Base-by-base conservation (phyloP, 1,140 invertebrate genomes). In the Sminthurides bifidus region DNA sequence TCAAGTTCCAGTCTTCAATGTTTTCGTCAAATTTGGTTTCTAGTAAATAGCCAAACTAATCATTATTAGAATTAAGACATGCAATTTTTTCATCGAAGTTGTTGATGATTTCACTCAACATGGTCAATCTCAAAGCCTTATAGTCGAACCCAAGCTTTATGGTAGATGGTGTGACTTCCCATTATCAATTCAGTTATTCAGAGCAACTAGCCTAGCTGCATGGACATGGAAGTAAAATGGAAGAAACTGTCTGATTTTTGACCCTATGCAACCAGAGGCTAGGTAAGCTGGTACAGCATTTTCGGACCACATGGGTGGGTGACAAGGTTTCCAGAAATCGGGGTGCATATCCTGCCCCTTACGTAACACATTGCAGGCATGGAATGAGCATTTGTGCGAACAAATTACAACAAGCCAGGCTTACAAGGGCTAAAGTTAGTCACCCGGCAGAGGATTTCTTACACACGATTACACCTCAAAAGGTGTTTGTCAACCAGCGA, bases 381-480 rank as follows among this genome's bases (percentile, higher is more conserved):
- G n/a, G n/a, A n/a, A n/a, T n/a, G n/a, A n/a, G n/a, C n/a, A n/a
- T n/a, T n/a, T n/a, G n/a, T n/a, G n/a, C n/a, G n/a, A n/a, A n/a
- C n/a, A n/a, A n/a, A n/a, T n/a, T n/a, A n/a, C n/a, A n/a, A n/a
- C n/a, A n/a, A n/a, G n/a, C n/a, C n/a, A n/a, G n/a, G n/a, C n/a
- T n/a, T n/a, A n/a, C n/a, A n/a, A n/a, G n/a, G n/a, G n/a, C n/a
- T n/a, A n/a, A n/a, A n/a, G n/a, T n/a, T n/a, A n/a, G n/a, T n/a
- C n/a, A n/a, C n/a, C 35, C 31, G 35, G 35, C 33, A 3, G 17
- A 27, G 38, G 45, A 46, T 52, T 58, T 52, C 30, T 29, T 48
- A 58, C 31, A 50, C 37, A 46, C 56, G 56, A 58, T 58, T 58
- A 58, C 50, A 14, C 49, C 50, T 51, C 19, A 52, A 57, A 51